Evolutionary conservation across 2,113 vertebrate species (phyloP), one percentile per base, ranked within the genome.

Genomic region (Neomonachus schauinslandi): DNA sequence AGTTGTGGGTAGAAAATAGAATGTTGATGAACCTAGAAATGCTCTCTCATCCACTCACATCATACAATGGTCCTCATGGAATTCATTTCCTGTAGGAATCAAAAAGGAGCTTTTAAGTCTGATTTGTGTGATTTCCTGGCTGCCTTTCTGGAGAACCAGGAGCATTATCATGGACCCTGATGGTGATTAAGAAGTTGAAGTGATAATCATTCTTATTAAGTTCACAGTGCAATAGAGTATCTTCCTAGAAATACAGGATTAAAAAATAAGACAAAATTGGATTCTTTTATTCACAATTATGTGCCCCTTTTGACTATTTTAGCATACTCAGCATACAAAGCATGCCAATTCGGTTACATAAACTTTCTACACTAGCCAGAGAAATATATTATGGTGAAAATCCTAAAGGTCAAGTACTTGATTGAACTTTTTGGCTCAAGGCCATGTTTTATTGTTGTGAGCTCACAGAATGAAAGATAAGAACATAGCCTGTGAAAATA

Each of bases 81-180:
- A 97, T 96, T 96, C 49, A 81, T 65, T 95, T 97, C 91, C 88
- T 91, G 2, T 80, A 88, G 96, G 77, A 97, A 90, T 53, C 42
- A 82, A 95, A 92, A 88, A 15, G 67, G 15, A 96, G 36, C 36
- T 85, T 93, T 93, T 71, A 77, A 83, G 36, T 84, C 39, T 53
- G n/a, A 96, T 81, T 76, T 83, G 28, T n/a, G 7, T 92, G 67
- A 59, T 59, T 91, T 96, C 33, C 82, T 89, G 67, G n/a, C 39
- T 86, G 28, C 51, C 51, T 49, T 82, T 95, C 71, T 79, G 31
- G 49, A 28, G 13, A 93, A 69, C 39, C 11, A 15, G 42, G 22
- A 94, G 57, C 42, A 53, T 71, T 71, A 42, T 88, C 55, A 55
- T 36, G 36, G 24, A 42, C 57, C 67, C 21, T 97, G 18, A 13